Evolutionary conservation across 2,797 vertebrate genomes (phyloP).

Genomic region (Scleropages formosus): DNA sequence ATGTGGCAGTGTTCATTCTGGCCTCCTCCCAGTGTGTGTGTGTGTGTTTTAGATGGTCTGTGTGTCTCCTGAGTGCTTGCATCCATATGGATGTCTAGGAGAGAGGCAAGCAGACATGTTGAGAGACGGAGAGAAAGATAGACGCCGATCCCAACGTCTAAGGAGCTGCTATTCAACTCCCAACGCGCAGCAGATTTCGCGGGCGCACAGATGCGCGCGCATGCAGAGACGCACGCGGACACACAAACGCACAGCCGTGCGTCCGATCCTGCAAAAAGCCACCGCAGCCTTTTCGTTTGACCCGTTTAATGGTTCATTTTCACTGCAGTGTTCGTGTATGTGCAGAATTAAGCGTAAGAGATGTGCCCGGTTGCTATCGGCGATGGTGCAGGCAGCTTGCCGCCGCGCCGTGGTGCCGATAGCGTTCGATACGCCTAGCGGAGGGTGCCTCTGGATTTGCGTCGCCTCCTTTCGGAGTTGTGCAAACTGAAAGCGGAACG

Average conservation of each 20-base stretch:
- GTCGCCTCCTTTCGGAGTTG: background rate
- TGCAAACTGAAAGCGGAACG: too few relatives aligned
- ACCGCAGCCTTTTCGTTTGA: too few relatives aligned
- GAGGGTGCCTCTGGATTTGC: background rate
- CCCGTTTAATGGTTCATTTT: too few relatives aligned
- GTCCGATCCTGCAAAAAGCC: background rate
- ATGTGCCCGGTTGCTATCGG: background rate
- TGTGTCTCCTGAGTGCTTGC: background rate
- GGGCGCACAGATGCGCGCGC: too few relatives aligned
- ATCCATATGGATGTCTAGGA: background rate
- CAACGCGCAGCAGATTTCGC: background rate
- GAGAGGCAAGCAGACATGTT: background rate
- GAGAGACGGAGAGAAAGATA: background rate
- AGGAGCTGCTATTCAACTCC: background rate
- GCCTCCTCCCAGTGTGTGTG: background rate
- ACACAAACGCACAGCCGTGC: background rate
- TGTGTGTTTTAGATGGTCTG: background rate
- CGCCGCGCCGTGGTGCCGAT: background rate
- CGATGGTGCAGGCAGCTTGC: background rate
- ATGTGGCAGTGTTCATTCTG: conserved; percentile 1
- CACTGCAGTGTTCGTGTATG: background rate
- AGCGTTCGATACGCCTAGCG: background rate
- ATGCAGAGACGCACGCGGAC: too few relatives aligned
- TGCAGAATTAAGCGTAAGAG: background rate
- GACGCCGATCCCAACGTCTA: too few relatives aligned